phyloP scores from a whole-genome alignment of 2,113 vertebrate species.

The Gopherus flavomarginatus region DNA sequence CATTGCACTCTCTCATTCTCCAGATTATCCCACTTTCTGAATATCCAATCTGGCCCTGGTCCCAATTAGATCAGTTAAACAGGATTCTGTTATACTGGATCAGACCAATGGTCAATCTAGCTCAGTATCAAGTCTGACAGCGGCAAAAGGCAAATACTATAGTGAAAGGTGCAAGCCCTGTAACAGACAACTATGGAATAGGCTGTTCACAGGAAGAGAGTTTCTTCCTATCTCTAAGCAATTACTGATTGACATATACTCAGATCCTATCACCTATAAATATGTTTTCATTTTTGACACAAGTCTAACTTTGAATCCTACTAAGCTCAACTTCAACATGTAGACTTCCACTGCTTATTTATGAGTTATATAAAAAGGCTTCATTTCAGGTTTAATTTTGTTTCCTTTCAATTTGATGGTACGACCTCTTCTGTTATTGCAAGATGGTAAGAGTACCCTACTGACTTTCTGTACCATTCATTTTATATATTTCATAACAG shows the following conservation, averaged over 20 bases:
- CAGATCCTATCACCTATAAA: background rate
- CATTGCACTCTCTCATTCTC: background rate
- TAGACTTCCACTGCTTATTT: background rate
- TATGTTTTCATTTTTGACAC: background rate
- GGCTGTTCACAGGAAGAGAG: background rate
- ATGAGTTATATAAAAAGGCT: background rate
- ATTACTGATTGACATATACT: background rate
- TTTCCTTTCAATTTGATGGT: background rate
- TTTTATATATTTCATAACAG: background rate
- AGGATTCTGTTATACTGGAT: background rate
- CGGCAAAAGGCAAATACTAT: background rate
- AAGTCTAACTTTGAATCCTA: background rate
- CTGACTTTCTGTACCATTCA: background rate
- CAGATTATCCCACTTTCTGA: background rate
- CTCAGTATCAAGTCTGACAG: background rate
- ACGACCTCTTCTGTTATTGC: background rate
- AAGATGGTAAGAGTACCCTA: background rate
- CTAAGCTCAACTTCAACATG: background rate
- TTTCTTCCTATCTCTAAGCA: background rate
- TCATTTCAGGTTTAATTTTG: background rate
- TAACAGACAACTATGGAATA: background rate
- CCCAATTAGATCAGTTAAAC: background rate
- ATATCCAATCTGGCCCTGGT: background rate
- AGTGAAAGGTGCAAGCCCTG: background rate
- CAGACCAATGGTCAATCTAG: background rate